Conservation (phyloP, 2,888 invertebrate species). For the Nysson spinosus region DNA sequence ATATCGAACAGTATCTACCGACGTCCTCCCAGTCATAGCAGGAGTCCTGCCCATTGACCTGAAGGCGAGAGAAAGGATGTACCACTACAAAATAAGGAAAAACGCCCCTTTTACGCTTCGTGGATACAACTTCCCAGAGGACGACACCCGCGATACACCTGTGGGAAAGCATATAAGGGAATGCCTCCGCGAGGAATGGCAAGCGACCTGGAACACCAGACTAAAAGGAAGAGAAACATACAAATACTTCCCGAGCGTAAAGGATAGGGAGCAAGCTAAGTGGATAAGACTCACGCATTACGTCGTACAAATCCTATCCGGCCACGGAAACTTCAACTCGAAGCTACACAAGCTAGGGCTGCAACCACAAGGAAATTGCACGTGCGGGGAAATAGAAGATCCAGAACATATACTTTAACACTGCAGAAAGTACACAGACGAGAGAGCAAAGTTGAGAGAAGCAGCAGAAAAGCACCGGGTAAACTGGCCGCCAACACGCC, state of each 20-base stretch:
- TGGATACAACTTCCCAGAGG: too few species aligned
- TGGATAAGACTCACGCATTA: neutral
- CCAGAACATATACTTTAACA: too few species aligned
- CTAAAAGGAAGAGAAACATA: neutral
- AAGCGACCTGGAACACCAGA: neutral
- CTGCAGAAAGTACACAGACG: too few species aligned
- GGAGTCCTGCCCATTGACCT: neutral
- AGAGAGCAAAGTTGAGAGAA: too few species aligned
- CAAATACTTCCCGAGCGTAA: neutral
- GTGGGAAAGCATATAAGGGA: neutral
- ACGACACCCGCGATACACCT: too few species aligned
- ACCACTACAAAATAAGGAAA: neutral
- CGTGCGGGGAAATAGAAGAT: too few species aligned
- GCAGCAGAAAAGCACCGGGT: too few species aligned
- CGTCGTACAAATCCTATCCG: neutral
- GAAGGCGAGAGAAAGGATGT: too few species aligned
- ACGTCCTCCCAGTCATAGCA: neutral
- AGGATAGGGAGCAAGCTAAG: neutral
- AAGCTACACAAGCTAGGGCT: too few species aligned
- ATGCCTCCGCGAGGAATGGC: neutral
- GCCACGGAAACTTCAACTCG: slow-evolving; percentile 1
- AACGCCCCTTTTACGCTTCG: neutral
- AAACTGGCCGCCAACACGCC: too few species aligned
- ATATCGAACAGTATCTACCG: neutral
- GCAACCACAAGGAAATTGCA: too few species aligned